Evolutionary conservation across 2,888 invertebrate genomes (phyloP), one percentile per base, ranked within the genome.

Genomic region (Acholoe squamosa): DNA sequence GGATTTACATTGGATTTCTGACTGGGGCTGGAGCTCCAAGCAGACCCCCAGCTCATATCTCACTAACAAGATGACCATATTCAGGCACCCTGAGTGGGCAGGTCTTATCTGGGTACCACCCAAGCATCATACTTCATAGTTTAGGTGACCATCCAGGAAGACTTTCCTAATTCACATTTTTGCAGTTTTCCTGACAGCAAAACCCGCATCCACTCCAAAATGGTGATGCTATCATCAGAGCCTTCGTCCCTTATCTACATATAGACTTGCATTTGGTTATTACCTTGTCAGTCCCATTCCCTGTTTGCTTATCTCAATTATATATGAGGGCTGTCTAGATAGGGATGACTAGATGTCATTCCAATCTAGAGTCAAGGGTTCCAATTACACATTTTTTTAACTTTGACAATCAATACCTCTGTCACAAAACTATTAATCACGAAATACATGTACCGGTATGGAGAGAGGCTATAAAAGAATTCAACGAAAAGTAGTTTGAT

Each of bases 1-100:
- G 43, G 80, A 80, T 80, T 80, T 80, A 80, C 80, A 80, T 80
- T 33, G 80, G 80, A 43, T 34, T 43, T 71, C 71, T 71, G 28
- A 0, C 71, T 14, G 71, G 71, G 71, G 28, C 28, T 25, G 28
- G 1, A 25, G 71, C 25, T 25, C 14, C 25, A 25, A 7, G 71
- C 71, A 7, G 14, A 61, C 71, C 25, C 71, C 12, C 71, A 5
- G 22, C 43, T 80, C 80, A 80, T 80, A 80, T 80, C 80, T 80
- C 22, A 5, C 80, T 80, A 80, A 80, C 80, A 34, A 80, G 80
- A 34, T 80, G 61, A 61, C 61, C 61, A n/a, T 12, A n/a, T 0
- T 28, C 28, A 25, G 28, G 71, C 28, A n/a, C 14, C 71, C 1
- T 22, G 71, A 14, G 28, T n/a, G 28, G 28, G 71, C 71, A 71